These are phyloP conservation scores for Holothuria scabra DNA, from an alignment of 53 echinoderm and acorn worm genomes.

Conservation along the genomic window DNA sequence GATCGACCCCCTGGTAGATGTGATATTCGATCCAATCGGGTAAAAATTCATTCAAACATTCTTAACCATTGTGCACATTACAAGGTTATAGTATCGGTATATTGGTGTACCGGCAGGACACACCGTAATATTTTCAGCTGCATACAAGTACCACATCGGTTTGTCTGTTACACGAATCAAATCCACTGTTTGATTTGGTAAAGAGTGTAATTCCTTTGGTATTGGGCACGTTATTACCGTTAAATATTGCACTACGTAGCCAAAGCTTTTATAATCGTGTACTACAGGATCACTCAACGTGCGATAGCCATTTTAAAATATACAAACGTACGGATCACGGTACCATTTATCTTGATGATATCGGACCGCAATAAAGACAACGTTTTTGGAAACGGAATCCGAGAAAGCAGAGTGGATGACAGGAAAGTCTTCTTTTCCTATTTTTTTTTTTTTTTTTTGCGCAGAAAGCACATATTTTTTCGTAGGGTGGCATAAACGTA, in stretches of 20 bases:
- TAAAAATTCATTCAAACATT: slow-evolving; percentile 67
- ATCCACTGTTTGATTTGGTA: slow-evolving; percentile 46
- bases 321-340: slow-evolving; percentile 54
- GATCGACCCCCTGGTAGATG: slow-evolving; percentile 71
- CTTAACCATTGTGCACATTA: slow-evolving; percentile 84
- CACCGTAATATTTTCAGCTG: slow-evolving; percentile 68
- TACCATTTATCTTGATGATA: slow-evolving; percentile 46
- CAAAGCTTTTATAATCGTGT: slow-evolving; percentile 78
- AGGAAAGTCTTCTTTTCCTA: slow-evolving; percentile 65
- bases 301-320: slow-evolving; percentile 54
- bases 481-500: slow-evolving; percentile 48
- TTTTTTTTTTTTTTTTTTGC: too few species aligned
- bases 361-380: slow-evolving; percentile 73
- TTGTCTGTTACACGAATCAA: slow-evolving; percentile 51
- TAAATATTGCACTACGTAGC: slow-evolving; percentile 76
- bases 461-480: slow-evolving; percentile 69
- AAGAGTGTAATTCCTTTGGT: slow-evolving; percentile 32
- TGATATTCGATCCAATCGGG: slow-evolving; percentile 79
- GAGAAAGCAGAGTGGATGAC: slow-evolving; percentile 79
- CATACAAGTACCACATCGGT: slow-evolving; percentile 43
- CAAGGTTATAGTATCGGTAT: slow-evolving; percentile 52
- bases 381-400: slow-evolving; percentile 55
- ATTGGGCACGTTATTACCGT: slow-evolving; percentile 71
- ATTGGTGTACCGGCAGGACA: slow-evolving; percentile 54
- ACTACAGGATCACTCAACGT: slow-evolving; percentile 62